phyloP scores from a whole-genome alignment of 1,140 invertebrate genomes.

The Neotoxoptera formosana region DNA sequence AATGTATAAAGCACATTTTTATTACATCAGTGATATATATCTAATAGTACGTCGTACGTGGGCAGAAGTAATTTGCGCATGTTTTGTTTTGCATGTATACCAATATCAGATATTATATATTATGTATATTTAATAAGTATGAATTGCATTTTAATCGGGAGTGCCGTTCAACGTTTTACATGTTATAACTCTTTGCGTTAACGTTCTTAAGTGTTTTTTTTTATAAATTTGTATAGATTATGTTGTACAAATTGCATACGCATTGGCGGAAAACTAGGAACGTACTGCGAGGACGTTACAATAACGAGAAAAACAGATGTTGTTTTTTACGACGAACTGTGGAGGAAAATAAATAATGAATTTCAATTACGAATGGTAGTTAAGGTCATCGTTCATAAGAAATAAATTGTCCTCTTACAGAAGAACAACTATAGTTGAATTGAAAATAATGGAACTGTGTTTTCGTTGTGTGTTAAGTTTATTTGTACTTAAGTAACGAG shows the following conservation, averaged over 20 bases:
- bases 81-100: background rate
- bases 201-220: background rate
- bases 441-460: background rate
- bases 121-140: background rate
- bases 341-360: background rate
- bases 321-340: background rate
- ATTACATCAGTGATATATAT: background rate
- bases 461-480: background rate
- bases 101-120: background rate
- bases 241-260: background rate
- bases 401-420: background rate
- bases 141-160: background rate
- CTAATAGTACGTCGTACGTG: background rate
- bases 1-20: background rate
- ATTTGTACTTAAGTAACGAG: background rate
- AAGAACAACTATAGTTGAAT: constrained; percentile 4
- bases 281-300: background rate
- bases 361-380: constrained; percentile 1
- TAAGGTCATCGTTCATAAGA: background rate
- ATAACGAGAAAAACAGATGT: constrained; percentile 2
- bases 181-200: background rate
- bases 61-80: background rate
- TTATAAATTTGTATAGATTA: background rate
- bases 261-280: background rate
- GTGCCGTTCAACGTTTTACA: background rate